Base-by-base conservation (phyloP, 2,888 invertebrate genomes). In the Epinotia demarniana region DNA sequence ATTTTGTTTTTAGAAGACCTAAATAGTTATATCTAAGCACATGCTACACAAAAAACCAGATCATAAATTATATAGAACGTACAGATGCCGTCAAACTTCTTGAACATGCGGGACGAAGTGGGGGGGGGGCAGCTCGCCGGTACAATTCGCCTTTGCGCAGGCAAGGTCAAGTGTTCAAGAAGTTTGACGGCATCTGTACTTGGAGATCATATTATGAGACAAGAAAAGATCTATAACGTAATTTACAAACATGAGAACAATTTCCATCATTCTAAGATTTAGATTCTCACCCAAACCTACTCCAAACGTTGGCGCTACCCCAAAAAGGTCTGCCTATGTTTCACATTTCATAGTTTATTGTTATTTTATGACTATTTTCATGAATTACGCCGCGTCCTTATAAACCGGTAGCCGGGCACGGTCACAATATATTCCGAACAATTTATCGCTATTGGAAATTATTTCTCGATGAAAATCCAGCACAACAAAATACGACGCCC, bases 381-480 rank as follows among this genome's bases (percentile, higher is more conserved):
- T 75, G 71, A 66, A 71, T 82, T 80, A 77, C 11, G 68, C 83
- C 85, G 80, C n/a, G 64, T 72, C 60, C 71, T 63, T 67, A 70
- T 78, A 82, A 86, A 88, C 88, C 86, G 87, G 89, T 88, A 88
- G 88, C 87, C 68, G 60, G 76, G 63, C 78, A 79, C 77, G 81
- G 85, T 85, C 85, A 85, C 86, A 86, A 87, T 87, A 87, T 88
- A 88, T 88, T 87, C 83, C 79, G 80, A 81, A 83, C 85, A 86
- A 89, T 89, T 89, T 89, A 89, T 89, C 87, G 87, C 83, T 79
- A 81, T 82, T 86, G 84, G 85, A 86, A 87, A 89, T 89, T 85
- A 89, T 88, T 89, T 86, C 87, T 84, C 87, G 85, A 87, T 87
- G 89, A 89, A 89, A 89, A 86, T 82, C 84, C 83, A 76, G 77